These are phyloP conservation scores for Diaperis boleti DNA, from an alignment of 2,888 invertebrate genomes.

Conservation along the genomic window DNA sequence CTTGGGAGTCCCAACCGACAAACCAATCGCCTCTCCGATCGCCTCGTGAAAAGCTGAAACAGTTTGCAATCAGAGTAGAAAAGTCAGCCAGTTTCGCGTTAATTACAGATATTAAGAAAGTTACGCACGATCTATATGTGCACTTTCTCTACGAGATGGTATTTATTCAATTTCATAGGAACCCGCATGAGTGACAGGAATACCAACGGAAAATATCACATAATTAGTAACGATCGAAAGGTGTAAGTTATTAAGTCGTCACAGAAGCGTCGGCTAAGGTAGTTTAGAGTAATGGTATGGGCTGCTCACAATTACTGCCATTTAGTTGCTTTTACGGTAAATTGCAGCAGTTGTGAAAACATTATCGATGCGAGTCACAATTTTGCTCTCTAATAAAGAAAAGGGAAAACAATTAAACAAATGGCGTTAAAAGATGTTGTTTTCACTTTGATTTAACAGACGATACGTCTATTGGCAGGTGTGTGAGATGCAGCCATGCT, in stretches of 20 bases:
- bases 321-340: neutral
- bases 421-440: neutral
- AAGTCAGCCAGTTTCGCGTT: slow-evolving; percentile 31
- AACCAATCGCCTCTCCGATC: slow-evolving; percentile 88
- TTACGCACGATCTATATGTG: slow-evolving; percentile 32
- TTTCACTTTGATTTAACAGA: neutral
- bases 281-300: no score
- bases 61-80: neutral
- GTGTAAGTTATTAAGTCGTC: neutral
- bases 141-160: slow-evolving; percentile 37
- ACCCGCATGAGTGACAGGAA: slow-evolving; percentile 34
- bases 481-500: neutral
- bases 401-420: neutral
- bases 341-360: neutral
- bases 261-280: no score
- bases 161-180: slow-evolving; percentile 10
- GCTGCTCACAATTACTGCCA: neutral
- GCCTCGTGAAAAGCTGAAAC: slow-evolving; percentile 90
- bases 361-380: neutral
- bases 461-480: neutral
- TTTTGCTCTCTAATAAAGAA: neutral
- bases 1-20: slow-evolving; percentile 86
- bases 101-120: slow-evolving; percentile 35
- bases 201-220: neutral
- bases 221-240: neutral